Conservation (phyloP, 2,888 invertebrate species). For the Ernsta delagoae region DNA sequence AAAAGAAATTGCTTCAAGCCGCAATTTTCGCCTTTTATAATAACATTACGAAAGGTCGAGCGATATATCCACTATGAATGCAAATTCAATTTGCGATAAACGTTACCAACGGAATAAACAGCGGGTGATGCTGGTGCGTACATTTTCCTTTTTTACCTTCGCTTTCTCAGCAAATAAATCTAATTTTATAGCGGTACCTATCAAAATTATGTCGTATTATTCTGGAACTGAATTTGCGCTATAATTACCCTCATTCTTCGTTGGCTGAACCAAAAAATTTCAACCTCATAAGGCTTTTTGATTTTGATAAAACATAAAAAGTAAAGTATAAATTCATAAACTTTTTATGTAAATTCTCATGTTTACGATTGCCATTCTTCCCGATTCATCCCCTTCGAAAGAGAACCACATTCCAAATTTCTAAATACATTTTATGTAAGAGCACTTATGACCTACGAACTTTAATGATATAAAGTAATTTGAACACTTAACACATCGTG, state of each 20-base stretch:
- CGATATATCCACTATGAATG: constrained; percentile 36
- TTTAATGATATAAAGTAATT: constrained; percentile 8
- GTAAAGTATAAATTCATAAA: too few species aligned
- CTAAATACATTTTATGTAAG: neutral
- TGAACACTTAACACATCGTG: constrained; percentile 25
- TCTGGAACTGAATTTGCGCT: constrained; percentile 37
- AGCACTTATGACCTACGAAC: neutral
- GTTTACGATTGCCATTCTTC: too few species aligned
- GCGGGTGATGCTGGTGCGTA: constrained; percentile 21
- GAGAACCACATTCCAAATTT: too few species aligned
- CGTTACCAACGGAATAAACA: constrained; percentile 32
- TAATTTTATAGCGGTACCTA: constrained; percentile 49
- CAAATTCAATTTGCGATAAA: constrained; percentile 42
- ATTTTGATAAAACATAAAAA: too few species aligned
- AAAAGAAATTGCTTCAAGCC: constrained; percentile 23
- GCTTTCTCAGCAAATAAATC: constrained; percentile 46
- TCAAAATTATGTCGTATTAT: constrained; percentile 47
- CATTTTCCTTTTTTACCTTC: constrained; percentile 41
- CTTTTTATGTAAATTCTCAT: too few species aligned
- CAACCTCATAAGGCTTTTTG: neutral
- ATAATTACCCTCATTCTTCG: constrained; percentile 31
- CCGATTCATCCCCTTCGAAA: too few species aligned
- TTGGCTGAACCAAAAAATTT: constrained; percentile 1
- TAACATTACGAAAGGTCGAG: constrained; percentile 40
- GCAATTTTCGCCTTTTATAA: constrained; percentile 35